Evolutionary conservation across 2,888 invertebrate genomes (phyloP).

Genomic region (Callyntrura sp.): DNA sequence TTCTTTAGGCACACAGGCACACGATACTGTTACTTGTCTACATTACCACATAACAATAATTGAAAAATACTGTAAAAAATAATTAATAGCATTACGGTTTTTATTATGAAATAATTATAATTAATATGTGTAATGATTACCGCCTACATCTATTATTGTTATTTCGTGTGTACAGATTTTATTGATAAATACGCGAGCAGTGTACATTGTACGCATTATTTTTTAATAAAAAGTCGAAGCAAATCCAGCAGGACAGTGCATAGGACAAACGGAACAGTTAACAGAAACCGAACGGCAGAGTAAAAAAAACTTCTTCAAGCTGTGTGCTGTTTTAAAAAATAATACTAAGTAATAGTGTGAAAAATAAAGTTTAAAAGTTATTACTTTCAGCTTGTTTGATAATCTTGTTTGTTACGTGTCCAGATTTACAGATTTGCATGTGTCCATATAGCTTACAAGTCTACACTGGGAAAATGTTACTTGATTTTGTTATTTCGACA

Average conservation of each 20-base stretch:
- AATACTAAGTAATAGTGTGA: background rate
- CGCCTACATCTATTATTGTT: slow-evolving; percentile 13
- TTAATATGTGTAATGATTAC: background rate
- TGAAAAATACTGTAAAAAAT: background rate
- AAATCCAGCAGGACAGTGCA: slow-evolving; percentile 9
- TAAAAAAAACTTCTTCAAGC: background rate
- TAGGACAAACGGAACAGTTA: slow-evolving; percentile 31
- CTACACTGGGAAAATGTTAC: background rate
- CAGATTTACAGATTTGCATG: background rate
- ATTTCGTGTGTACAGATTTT: slow-evolving; percentile 52
- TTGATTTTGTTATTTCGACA: background rate
- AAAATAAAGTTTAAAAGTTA: no score
- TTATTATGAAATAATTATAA: slow-evolving; percentile 17
- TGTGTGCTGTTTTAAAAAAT: background rate
- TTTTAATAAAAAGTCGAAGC: slow-evolving; percentile 49
- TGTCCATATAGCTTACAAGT: background rate
- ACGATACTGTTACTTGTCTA: background rate
- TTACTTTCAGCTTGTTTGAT: no score
- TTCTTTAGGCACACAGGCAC: slow-evolving; percentile 5
- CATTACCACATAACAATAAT: background rate
- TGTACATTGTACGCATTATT: slow-evolving; percentile 52
- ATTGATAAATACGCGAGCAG: slow-evolving; percentile 41
- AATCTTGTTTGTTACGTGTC: no score
- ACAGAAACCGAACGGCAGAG: background rate
- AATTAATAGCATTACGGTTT: slow-evolving; percentile 28